Evolutionary conservation across 1,140 invertebrate genomes (phyloP).

Genomic region (Dufourea novaeangliae): DNA sequence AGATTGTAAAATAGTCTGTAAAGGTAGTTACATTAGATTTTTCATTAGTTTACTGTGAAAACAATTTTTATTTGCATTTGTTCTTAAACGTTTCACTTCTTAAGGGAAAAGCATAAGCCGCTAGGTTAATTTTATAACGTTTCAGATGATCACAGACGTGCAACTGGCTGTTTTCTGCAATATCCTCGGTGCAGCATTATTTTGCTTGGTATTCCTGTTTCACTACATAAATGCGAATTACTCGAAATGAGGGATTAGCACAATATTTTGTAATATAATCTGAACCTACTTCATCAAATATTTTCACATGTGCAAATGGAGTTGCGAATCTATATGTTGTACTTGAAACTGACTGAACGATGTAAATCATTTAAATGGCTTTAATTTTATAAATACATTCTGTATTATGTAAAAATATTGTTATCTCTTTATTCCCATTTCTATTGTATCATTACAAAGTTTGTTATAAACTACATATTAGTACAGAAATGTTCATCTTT

Average conservation of each 20-base stretch:
- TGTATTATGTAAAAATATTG: neutral
- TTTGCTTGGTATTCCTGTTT: constrained; percentile 96
- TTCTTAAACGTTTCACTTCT: neutral
- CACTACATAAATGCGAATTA: constrained; percentile 98
- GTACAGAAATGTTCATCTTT: too few relatives aligned
- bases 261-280: constrained; percentile 18
- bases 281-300: constrained; percentile 9
- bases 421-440: neutral
- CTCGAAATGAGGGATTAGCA: constrained; percentile 80
- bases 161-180: constrained; percentile 98
- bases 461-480: neutral
- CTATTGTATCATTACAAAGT: neutral
- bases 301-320: neutral
- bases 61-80: neutral
- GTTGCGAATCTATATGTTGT: neutral
- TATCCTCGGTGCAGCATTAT: constrained; percentile 95
- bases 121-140: constrained; percentile 63
- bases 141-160: constrained; percentile 97
- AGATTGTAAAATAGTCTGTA: neutral
- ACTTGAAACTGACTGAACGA: constrained; percentile 5
- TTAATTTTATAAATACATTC: constrained; percentile 9
- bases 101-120: too few relatives aligned
- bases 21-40: constrained; percentile 14
- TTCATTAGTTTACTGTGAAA: neutral
- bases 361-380: constrained; percentile 10